Base-by-base conservation (phyloP, 2,888 invertebrate genomes). In the Volucella bombylans region DNA sequence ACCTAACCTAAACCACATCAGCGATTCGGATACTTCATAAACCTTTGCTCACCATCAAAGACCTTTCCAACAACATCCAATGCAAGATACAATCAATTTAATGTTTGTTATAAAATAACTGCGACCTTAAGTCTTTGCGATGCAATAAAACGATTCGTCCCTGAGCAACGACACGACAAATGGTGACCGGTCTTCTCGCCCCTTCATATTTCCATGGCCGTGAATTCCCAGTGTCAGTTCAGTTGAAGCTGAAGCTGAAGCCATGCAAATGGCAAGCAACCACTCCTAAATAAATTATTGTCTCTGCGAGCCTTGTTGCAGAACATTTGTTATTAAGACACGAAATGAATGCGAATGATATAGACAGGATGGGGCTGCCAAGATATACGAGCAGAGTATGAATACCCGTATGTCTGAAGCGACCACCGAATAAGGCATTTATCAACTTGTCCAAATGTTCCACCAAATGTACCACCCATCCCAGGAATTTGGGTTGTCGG, bases 251-350 rank as follows among this genome's bases (percentile, higher is more conserved):
- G 68, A 41, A 12, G 61, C 59, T 15, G 61, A 31, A 73, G 52
- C 38, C 74, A 83, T 83, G 79, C 79, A 83, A 83, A 83, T 76
- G 83, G 79, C 79, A 74, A 47, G 52, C 65, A 69, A 71, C 83
- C 83, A 79, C 83, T 83, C 83, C 83, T 69, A 71, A 43, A 71
- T 83, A 79, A 79, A 83, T 83, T 83, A 83, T 31, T 31, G 31
- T 79, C 74, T 65, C 65, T 65, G 74, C 74, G 49, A 74, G 61
- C 71, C 74, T 61, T 39, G 61, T 55, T 83, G 79, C 83, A 83
- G 38, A 76, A 76, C 74, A 67, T 83, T 79, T 67, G 62, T 69
- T 79, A 78, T 43, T 41, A 61, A 76, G 79, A 79, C 79, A 76
- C 74, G 55, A 47, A 71, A 76, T 67, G 83, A 74, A 49, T 55